phyloP scores from a whole-genome alignment of 2,113 vertebrate genomes.

The Brachyhypopomus occidentalis region DNA sequence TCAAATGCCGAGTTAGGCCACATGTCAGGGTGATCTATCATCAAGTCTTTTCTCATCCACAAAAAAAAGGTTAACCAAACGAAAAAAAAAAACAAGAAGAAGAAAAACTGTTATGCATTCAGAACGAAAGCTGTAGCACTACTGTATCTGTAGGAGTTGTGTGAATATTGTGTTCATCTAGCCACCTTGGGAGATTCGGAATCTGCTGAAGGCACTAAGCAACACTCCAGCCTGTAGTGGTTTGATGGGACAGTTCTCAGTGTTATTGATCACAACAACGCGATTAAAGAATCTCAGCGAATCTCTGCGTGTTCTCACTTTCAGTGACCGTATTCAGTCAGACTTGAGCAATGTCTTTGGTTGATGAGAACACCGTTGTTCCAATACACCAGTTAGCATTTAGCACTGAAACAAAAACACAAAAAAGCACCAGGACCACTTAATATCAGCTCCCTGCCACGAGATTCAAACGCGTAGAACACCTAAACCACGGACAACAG shows the following conservation, averaged over 20 bases:
- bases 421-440: slow-evolving; percentile 9
- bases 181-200: slow-evolving; percentile 82
- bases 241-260: neutral
- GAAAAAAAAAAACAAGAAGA: slow-evolving; percentile 55
- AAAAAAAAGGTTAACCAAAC: slow-evolving; percentile 56
- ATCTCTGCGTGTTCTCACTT: neutral
- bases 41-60: slow-evolving; percentile 75
- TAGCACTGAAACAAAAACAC: slow-evolving; percentile 15
- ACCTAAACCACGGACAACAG: slow-evolving; percentile 6
- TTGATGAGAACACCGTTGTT: slow-evolving; percentile 21
- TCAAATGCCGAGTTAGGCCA: slow-evolving; percentile 86
- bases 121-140: slow-evolving; percentile 76
- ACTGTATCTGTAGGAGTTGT: slow-evolving; percentile 81
- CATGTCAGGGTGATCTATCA: slow-evolving; percentile 78
- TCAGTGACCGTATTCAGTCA: slow-evolving; percentile 14
- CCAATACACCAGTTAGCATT: slow-evolving; percentile 9
- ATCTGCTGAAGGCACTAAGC: slow-evolving; percentile 70
- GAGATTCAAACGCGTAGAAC: slow-evolving; percentile 11
- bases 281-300: slow-evolving; percentile 24
- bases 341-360: slow-evolving; percentile 29
- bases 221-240: slow-evolving; percentile 21
- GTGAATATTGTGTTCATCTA: slow-evolving; percentile 84
- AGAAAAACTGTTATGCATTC: slow-evolving; percentile 67
- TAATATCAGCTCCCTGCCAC: neutral
- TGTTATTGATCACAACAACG: neutral